Base-by-base conservation (phyloP, 2,888 invertebrate species). In the Parthenolecanium corni region DNA sequence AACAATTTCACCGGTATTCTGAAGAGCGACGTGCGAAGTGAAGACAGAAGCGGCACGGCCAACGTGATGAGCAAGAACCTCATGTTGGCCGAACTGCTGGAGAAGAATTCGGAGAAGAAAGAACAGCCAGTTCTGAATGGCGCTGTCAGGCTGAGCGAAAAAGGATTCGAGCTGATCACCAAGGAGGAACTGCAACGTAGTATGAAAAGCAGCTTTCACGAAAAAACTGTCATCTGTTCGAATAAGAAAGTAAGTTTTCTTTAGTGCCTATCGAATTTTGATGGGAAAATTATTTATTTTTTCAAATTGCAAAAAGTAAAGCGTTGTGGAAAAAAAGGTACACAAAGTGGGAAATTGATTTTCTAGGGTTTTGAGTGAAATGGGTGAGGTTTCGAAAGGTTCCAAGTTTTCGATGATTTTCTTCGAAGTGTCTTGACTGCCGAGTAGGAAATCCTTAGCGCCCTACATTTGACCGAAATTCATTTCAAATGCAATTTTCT, bases 51-150 rank as follows among this genome's bases (percentile, higher is more conserved):
- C 36, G 23, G 11, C 2, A 16, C 54, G 3, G 31, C 23, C 24
- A 40, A 42, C 16, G 49, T 66, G n/a, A 49, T 66, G 3, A 64
- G 68, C 5, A 74, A 71, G 84, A 87, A 74, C 78, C 77, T 80
- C 54, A 86, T 89, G 84, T 76, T 90, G 51, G 89, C 89, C 0
- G 89, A 90, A 72, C 74, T 90, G 56, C 75, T 91, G 3, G 90
- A 91, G 71, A 84, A 87, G 70, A 88, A 87, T 72, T 77, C 81
- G 12, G 80, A 81, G 21, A 71, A 71, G 52, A 80, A 79, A 64
- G 80, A 80, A 61, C 77, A 78, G 1, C 74, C 75, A 2, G 73
- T 80, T 46, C 70, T 80, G 68, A 82, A 82, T 70, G 82, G 82
- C 3, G 76, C 69, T 68, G 70, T 79, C 64, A 75, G 79, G 53